Conservation (phyloP, 2,888 invertebrate species). For the Linnaemya vulpina region DNA sequence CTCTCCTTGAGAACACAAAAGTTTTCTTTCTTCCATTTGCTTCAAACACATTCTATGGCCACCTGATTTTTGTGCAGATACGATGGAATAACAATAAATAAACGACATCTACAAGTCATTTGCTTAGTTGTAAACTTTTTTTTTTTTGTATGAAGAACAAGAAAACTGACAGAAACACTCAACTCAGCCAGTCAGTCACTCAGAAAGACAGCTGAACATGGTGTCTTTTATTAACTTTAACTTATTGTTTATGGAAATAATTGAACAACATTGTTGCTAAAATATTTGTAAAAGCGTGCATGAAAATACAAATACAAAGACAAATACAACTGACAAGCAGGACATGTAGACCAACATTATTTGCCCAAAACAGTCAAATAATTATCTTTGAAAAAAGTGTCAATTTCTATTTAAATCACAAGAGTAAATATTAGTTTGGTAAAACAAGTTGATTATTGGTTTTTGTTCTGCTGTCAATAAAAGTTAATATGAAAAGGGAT, state of each 20-base stretch:
- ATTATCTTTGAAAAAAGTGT: constrained; percentile 28
- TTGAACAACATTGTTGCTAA: background rate
- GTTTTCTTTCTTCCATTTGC: too few relatives aligned
- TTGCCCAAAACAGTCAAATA: constrained; percentile 13
- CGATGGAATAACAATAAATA: background rate
- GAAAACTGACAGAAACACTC: constrained; percentile 3
- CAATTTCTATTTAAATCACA: constrained; percentile 34
- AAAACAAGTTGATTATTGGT: background rate
- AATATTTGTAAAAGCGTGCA: background rate
- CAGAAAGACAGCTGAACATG: constrained; percentile 29
- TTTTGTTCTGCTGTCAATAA: background rate
- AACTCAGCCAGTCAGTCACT: constrained; percentile 31
- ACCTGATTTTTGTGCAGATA: too few relatives aligned
- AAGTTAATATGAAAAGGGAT: background rate
- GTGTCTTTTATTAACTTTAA: constrained; percentile 23
- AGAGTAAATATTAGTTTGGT: constrained; percentile 2
- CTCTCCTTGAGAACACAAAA: too few relatives aligned
- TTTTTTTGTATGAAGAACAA: background rate
- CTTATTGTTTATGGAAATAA: constrained; percentile 13
- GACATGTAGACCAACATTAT: constrained; percentile 28
- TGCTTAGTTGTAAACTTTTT: background rate
- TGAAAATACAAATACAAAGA: constrained; percentile 1
- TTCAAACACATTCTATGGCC: too few relatives aligned
- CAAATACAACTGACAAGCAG: constrained; percentile 27
- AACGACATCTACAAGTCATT: background rate